These are phyloP conservation scores for Mirza zaza DNA, from an alignment of 2,113 vertebrate species.

Conservation along the genomic window DNA sequence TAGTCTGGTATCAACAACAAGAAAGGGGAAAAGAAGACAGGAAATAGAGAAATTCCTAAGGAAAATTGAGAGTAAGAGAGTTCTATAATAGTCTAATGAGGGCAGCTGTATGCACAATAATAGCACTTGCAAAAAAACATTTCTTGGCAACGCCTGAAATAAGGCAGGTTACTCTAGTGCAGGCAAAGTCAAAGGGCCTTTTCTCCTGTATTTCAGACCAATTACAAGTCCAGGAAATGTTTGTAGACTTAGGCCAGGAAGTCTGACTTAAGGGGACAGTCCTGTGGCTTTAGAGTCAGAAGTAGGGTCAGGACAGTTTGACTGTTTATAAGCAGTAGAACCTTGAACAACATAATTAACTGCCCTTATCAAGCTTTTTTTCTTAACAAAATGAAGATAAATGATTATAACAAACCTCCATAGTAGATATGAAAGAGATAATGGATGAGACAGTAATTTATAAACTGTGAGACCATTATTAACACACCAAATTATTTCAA, in stretches of 20 bases:
- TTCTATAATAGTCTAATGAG: background rate
- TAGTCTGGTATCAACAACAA: background rate
- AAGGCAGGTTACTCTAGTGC: slow-evolving; percentile 27
- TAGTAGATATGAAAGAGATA: background rate
- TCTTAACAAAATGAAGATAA: slow-evolving; percentile 7
- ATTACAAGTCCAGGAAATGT: slow-evolving; percentile 17
- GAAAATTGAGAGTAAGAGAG: background rate
- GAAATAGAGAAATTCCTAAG: background rate
- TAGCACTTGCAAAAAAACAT: background rate
- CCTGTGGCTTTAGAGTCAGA: slow-evolving; percentile 17
- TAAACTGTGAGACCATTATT: background rate
- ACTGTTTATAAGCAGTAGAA: background rate
- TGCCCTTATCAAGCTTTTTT: background rate
- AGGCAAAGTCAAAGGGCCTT: slow-evolving; percentile 23
- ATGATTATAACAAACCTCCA: background rate
- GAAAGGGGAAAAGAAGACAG: background rate
- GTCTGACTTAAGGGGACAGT: slow-evolving; percentile 24
- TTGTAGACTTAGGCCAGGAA: slow-evolving; percentile 20
- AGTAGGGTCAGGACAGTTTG: background rate
- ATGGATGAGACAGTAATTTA: background rate
- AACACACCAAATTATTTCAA: background rate
- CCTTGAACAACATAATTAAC: background rate
- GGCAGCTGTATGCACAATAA: background rate
- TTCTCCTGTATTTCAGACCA: slow-evolving; percentile 31
- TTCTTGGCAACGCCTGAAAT: background rate